Conservation (phyloP, 2,113 vertebrate genomes). For the Shinisaurus crocodilurus region DNA sequence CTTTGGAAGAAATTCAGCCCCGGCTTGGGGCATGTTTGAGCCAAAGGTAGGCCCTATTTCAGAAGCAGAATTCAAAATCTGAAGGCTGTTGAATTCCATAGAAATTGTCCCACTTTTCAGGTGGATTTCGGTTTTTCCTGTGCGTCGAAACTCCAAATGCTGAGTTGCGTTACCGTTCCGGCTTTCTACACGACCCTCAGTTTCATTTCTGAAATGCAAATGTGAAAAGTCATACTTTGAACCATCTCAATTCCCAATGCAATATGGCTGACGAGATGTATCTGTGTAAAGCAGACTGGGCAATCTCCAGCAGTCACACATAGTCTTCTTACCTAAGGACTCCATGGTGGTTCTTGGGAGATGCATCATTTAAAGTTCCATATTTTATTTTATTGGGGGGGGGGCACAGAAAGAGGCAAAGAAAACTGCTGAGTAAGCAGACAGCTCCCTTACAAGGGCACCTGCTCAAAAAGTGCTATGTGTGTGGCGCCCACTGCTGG, state of each 20-base stretch:
- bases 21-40: no score
- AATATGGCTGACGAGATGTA: not conserved
- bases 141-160: no score
- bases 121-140: no score
- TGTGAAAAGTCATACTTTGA: not conserved
- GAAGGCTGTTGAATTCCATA: no score
- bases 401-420: not conserved
- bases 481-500: constrained; percentile 4
- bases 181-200: not conserved
- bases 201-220: not conserved
- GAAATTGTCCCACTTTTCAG: no score
- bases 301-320: not conserved
- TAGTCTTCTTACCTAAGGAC: not conserved
- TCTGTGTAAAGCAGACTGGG: not conserved
- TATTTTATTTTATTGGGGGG: not conserved
- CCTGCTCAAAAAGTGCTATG: not conserved
- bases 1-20: not conserved
- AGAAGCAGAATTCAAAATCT: no score
- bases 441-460: not conserved
- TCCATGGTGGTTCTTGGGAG: not conserved
- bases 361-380: not conserved
- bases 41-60: no score
- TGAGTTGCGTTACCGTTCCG: no score
- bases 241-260: not conserved
- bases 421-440: not conserved